A percentile compares a stretch with the other conserved stretches of the same genome.
Conservation (phyloP, 2,797 vertebrate genomes). For the Malacoctenus gilli region DNA sequence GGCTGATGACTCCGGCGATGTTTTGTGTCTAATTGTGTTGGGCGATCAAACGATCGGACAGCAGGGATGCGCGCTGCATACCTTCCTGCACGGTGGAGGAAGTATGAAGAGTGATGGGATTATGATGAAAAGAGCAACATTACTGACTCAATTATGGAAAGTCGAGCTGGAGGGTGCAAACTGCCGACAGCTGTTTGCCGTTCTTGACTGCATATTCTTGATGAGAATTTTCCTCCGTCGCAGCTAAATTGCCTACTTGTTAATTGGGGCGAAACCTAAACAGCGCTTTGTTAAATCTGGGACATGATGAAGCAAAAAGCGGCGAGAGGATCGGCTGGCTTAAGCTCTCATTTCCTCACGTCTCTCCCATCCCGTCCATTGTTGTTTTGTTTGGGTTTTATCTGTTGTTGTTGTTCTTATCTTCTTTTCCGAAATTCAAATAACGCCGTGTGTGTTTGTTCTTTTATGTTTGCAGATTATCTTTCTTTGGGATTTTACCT, state of each 20-base stretch:
- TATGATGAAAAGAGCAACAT: conserved; percentile 66
- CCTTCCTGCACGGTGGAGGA: conserved; percentile 44
- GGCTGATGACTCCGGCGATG: conserved; percentile 44
- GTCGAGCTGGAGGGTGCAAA: conserved; percentile 49
- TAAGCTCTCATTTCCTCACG: conserved; percentile 47
- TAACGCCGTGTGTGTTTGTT: neutral
- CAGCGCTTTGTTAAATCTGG: conserved; percentile 58
- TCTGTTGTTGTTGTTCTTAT: conserved; percentile 38
- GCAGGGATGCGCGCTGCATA: conserved; percentile 23
- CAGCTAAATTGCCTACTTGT: conserved; percentile 53
- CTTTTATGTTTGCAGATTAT: conserved; percentile 4
- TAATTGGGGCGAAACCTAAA: conserved; percentile 64
- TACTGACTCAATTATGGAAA: conserved; percentile 59
- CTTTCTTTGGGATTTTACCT: neutral
- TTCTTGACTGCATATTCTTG: conserved; percentile 39
- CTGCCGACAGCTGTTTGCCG: conserved; percentile 67
- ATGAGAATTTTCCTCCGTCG: conserved; percentile 55
- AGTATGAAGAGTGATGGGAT: conserved; percentile 60
- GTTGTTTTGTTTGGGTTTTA: conserved; percentile 42
- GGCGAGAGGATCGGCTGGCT: conserved; percentile 33
- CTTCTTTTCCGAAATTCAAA: conserved; percentile 39
- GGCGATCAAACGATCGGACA: conserved; percentile 48
- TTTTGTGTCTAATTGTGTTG: conserved; percentile 55
- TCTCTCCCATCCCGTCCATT: conserved; percentile 26
- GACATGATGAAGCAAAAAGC: conserved; percentile 28